phyloP scores from a whole-genome alignment of 1,140 invertebrate genomes.

The Protaetia brevitarsis region DNA sequence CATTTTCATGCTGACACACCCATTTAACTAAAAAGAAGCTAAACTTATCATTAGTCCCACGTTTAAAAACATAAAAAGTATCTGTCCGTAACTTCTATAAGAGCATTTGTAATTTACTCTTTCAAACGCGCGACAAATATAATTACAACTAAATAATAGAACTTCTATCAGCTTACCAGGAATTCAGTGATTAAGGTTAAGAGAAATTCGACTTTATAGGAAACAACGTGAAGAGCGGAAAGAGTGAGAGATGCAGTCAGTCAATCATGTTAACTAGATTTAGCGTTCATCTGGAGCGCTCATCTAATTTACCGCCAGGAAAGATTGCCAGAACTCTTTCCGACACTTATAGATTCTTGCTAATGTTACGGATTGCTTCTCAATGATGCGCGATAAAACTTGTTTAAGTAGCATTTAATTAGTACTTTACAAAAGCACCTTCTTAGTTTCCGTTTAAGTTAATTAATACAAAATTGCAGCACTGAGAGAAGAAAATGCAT shows the following conservation, averaged over 20 bases:
- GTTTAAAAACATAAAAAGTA: not conserved
- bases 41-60: not conserved
- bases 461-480: too few relatives aligned
- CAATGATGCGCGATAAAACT: too few relatives aligned
- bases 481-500: too few relatives aligned
- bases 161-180: not conserved
- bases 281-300: conserved; percentile 32
- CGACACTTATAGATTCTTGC: conserved; percentile 12
- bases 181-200: not conserved
- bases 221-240: not conserved
- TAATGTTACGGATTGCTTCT: too few relatives aligned
- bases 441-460: too few relatives aligned
- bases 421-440: too few relatives aligned
- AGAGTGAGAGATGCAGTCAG: conserved; percentile 23
- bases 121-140: not conserved
- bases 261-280: conserved; percentile 36
- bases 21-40: not conserved
- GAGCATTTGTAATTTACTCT: not conserved
- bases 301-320: conserved; percentile 32
- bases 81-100: not conserved
- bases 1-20: too few relatives aligned
- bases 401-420: too few relatives aligned
- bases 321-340: conserved; percentile 12
- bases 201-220: not conserved
- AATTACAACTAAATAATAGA: not conserved